phyloP scores from a whole-genome alignment of 2,797 vertebrate species.

The Enteromius afrohamiltoni region DNA sequence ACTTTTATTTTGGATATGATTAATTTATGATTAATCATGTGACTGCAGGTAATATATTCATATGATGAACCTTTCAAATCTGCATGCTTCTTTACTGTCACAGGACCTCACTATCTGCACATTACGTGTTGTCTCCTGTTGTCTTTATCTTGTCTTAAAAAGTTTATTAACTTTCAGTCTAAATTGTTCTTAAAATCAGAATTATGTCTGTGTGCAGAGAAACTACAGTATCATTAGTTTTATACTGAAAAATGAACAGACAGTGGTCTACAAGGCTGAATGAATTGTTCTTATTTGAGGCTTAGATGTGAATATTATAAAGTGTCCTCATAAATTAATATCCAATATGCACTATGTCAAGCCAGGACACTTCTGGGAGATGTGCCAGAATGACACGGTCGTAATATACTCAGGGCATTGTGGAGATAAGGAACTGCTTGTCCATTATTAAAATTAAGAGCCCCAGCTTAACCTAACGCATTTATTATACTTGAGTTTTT shows the following conservation, averaged over 20 bases:
- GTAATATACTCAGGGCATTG: slow-evolving; percentile 11
- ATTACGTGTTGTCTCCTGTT: too few species aligned
- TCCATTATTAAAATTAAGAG: slow-evolving; percentile 37
- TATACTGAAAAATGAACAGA: not conserved
- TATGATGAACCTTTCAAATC: too few species aligned
- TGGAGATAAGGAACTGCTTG: slow-evolving; percentile 21
- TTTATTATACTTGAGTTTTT: slow-evolving; percentile 25
- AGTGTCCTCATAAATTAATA: slow-evolving; percentile 20
- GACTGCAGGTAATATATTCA: too few species aligned
- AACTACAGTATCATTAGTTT: not conserved
- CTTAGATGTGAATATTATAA: slow-evolving; percentile 19
- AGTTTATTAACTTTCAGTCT: too few species aligned
- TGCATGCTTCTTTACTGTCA: too few species aligned
- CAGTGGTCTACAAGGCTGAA: not conserved
- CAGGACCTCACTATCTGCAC: too few species aligned
- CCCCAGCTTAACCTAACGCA: not conserved
- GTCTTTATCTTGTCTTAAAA: too few species aligned
- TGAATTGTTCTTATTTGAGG: not conserved
- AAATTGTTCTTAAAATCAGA: too few species aligned
- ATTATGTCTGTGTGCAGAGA: not conserved
- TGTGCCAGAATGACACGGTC: slow-evolving; percentile 28
- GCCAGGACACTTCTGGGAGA: slow-evolving; percentile 35
- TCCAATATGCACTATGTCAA: slow-evolving; percentile 42
- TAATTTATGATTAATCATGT: too few species aligned
- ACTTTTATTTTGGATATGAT: too few species aligned